These are phyloP conservation scores for Cephus runcator DNA, from an alignment of 2,888 invertebrate genomes.

Conservation along the genomic window DNA sequence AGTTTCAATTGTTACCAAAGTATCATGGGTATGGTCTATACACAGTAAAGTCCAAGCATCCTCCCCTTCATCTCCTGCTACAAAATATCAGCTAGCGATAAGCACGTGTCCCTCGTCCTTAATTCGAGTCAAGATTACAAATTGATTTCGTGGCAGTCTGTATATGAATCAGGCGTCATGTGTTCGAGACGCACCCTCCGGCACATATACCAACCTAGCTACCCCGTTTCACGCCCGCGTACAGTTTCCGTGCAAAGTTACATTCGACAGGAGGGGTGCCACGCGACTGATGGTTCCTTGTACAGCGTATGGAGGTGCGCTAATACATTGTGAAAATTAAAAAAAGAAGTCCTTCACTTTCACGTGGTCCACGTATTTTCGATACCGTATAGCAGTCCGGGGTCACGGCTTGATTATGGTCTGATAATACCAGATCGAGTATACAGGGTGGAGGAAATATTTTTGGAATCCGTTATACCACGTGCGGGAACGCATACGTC, in stretches of 20 bases:
- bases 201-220: constrained; percentile 30
- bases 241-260: constrained; percentile 26
- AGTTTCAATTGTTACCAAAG: background rate
- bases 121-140: constrained; percentile 65
- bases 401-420: background rate
- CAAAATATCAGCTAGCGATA: background rate
- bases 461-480: constrained; percentile 13
- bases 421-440: background rate
- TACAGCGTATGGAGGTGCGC: background rate
- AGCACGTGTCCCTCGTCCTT: constrained; percentile 39
- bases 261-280: background rate
- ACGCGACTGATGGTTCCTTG: background rate
- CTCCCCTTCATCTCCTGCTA: background rate
- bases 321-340: background rate
- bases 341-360: background rate
- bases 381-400: background rate
- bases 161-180: constrained; percentile 66
- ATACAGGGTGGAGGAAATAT: background rate
- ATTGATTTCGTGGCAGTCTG: constrained; percentile 65
- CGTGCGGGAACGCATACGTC: constrained; percentile 21
- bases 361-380: background rate
- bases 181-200: constrained; percentile 63
- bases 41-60: background rate
- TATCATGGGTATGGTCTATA: background rate
- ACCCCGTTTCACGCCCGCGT: constrained; percentile 24